A percentile compares a stretch with the other conserved stretches of the same genome.
phyloP scores from a whole-genome alignment of 2,113 vertebrate species.

The Grus americana region DNA sequence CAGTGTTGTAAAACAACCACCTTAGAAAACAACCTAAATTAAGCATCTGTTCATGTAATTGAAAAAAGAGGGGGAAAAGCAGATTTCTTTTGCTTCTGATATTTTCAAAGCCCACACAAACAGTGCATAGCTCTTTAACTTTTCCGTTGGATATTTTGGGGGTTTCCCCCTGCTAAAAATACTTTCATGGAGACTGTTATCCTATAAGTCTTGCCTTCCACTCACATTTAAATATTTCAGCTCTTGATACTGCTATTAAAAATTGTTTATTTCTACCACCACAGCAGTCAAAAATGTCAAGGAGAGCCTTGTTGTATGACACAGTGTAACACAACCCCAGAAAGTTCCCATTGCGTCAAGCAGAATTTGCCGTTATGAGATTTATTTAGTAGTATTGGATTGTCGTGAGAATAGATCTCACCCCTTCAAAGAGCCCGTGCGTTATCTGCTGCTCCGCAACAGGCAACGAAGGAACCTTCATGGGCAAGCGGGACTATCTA shows the following conservation, averaged over 20 bases:
- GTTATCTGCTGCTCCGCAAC: background rate
- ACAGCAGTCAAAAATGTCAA: background rate
- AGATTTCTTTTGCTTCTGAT: background rate
- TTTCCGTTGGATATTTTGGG: background rate
- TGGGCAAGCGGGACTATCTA: background rate
- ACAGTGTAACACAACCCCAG: background rate
- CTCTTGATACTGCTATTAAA: background rate
- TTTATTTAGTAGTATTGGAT: background rate
- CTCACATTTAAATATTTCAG: background rate
- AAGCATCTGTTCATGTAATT: background rate
- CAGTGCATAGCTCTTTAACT: background rate
- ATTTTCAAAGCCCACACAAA: background rate
- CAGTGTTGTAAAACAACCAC: constrained; percentile 1
- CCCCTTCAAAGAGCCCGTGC: background rate
- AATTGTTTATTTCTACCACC: background rate
- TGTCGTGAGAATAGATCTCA: background rate
- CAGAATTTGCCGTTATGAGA: background rate
- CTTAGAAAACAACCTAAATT: background rate
- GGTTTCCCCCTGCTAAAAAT: background rate
- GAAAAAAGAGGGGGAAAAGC: background rate
- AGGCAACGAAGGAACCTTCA: background rate
- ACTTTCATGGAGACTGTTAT: background rate
- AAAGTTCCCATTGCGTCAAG: background rate
- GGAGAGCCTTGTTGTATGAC: background rate
- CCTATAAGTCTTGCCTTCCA: background rate